Base-by-base conservation (phyloP, 2,888 invertebrate genomes). In the Eupithecia dodoneata region DNA sequence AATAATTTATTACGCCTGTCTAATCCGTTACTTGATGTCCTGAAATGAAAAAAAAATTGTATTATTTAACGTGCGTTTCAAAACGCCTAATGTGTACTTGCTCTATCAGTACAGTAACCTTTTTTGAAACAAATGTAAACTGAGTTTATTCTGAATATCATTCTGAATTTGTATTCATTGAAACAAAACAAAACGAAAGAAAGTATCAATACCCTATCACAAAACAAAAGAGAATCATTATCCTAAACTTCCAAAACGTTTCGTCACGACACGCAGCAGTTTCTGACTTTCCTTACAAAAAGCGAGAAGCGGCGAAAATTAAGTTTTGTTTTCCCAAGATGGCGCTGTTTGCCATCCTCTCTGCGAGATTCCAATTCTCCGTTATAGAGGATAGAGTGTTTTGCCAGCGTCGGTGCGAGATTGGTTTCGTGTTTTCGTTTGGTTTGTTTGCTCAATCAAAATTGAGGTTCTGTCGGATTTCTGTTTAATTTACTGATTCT, bases 281-380 rank as follows among this genome's bases (percentile, higher is more conserved):
- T 89, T 83, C 85, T 82, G 77, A 87, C 86, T 88, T 89, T 83
- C 84, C 82, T 76, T 81, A 83, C 86, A 85, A 86, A 84, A 86
- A 87, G 83, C 80, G 83, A 83, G 63, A 69, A 69, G 45, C 45
- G 67, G 67, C 10, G 67, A 69, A 85, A 85, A 85, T 85, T 86
- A 83, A 81, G 80, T 82, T 86, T 87, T 87, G 87, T 87, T 83
- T 78, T 79, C 83, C 85, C 85, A 87, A 90, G 88, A 90, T 87
- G 89, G 87, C 86, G 83, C 73, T 90, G 88, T 92, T 92, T 91
- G 90, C 89, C 76, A 82, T 87, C 86, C 89, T 89, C 90, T 92
- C 87, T 82, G 85, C 87, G 89, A 91, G 93, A 93, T 92, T 93
- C 86, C 88, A 87, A 87, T 90, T 92, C 92, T 90, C 91, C 91